These are phyloP conservation scores for Sinocyclocheilus anshuiensis DNA, from an alignment of 2,113 vertebrate genomes.

Conservation along the genomic window DNA sequence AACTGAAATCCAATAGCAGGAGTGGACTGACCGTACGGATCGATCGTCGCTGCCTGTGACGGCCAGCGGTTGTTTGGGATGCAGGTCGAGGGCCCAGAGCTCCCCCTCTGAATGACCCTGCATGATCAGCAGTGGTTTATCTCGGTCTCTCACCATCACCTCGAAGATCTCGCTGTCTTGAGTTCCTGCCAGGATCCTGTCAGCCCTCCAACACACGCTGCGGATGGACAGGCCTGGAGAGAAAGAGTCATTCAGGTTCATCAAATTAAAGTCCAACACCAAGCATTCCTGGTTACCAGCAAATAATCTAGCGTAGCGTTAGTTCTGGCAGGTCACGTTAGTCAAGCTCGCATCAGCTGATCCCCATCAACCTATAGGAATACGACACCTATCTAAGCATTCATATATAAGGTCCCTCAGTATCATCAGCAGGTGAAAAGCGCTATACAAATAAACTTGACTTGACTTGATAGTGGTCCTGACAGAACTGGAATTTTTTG, in stretches of 20 bases:
- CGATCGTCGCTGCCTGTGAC: slow-evolving; percentile 95
- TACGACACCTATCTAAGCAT: too few species aligned
- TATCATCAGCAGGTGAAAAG: too few species aligned
- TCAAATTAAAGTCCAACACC: too few species aligned
- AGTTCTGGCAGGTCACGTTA: too few species aligned
- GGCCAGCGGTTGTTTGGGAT: slow-evolving; percentile 92
- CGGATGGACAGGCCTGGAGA: slow-evolving; percentile 90
- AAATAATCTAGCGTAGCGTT: too few species aligned
- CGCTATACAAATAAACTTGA: too few species aligned
- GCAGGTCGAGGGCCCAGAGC: slow-evolving; percentile 92
- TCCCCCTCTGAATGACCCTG: slow-evolving; percentile 97
- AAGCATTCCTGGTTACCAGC: too few species aligned
- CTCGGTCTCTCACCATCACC: slow-evolving; percentile 92
- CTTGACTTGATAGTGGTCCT: too few species aligned
- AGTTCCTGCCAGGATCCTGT: slow-evolving; percentile 90
- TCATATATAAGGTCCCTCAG: too few species aligned
- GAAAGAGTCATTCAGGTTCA: background rate
- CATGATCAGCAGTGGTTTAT: slow-evolving; percentile 93
- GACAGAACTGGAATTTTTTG: too few species aligned
- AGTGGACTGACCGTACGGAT: slow-evolving; percentile 83
- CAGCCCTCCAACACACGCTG: slow-evolving; percentile 95
- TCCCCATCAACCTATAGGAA: too few species aligned
- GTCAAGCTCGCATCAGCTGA: too few species aligned
- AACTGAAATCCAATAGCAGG: background rate
- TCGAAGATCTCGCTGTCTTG: slow-evolving; percentile 99